Percentiles rank a stretch among this genome's conserved stretches.
These are phyloP conservation scores for Eira barbara DNA, from an alignment of 2,113 vertebrate species.

Conservation along the genomic window DNA sequence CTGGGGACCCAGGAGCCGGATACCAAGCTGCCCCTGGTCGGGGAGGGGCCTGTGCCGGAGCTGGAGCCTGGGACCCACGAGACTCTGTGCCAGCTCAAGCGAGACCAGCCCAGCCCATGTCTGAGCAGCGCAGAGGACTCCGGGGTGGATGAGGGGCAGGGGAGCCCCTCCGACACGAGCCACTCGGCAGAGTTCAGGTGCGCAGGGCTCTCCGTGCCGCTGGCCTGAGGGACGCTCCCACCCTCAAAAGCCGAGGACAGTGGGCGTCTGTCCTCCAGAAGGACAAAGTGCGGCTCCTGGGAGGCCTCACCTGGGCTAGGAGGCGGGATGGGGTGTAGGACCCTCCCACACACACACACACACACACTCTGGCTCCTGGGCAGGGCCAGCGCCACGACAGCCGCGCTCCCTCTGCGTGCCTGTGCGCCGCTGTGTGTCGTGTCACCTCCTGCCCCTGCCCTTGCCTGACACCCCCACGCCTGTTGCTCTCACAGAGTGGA, in stretches of 20 bases:
- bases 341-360: no score
- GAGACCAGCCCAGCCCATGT: constrained; percentile 79
- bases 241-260: not conserved
- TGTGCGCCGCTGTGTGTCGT: not conserved
- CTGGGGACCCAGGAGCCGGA: not conserved
- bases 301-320: no score
- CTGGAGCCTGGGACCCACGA: not conserved
- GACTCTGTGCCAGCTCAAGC: constrained; percentile 58
- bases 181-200: constrained; percentile 97
- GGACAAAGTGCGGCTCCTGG: accelerated
- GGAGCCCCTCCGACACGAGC: constrained; percentile 85
- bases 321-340: not conserved
- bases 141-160: constrained; percentile 85
- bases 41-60: not conserved
- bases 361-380: no score
- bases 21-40: not conserved
- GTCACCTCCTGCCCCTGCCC: no score
- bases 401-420: not conserved
- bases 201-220: not conserved
- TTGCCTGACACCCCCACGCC: not conserved
- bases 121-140: constrained; percentile 83
- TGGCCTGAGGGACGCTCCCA: accelerated
- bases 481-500: constrained; percentile 88
- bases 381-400: accelerated
- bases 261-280: not conserved